These are phyloP conservation scores for Adineta ricciae DNA, from an alignment of 2,888 invertebrate genomes.

Conservation along the genomic window DNA sequence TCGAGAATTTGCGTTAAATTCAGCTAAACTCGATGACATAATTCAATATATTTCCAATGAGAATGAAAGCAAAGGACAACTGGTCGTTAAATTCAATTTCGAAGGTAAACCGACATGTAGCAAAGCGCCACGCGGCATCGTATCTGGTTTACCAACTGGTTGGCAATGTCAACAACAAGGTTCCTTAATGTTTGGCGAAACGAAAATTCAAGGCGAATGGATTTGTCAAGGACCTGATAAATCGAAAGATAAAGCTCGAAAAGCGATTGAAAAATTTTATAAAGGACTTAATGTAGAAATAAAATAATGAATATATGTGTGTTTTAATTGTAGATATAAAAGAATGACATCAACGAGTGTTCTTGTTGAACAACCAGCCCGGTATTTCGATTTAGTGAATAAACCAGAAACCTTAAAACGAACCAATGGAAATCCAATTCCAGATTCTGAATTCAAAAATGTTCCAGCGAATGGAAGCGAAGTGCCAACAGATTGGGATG, in stretches of 20 bases:
- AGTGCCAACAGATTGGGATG: not conserved
- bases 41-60: not conserved
- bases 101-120: not conserved
- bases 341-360: not conserved
- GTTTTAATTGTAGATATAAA: not conserved
- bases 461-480: not conserved
- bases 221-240: not conserved
- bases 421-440: not conserved
- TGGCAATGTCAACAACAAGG: slow-evolving; percentile 4
- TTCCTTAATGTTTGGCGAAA: too few relatives aligned
- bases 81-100: not conserved
- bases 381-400: slow-evolving; percentile 14
- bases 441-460: not conserved
- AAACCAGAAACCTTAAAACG: slow-evolving; percentile 4
- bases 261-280: not conserved
- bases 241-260: not conserved
- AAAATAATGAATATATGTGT: not conserved
- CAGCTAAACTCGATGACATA: not conserved
- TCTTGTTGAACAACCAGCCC: not conserved
- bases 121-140: not conserved
- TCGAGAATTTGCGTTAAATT: not conserved
- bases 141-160: not conserved
- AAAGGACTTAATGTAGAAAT: slow-evolving; percentile 4
- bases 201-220: not conserved
- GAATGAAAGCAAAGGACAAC: not conserved